Conservation (phyloP, 2,113 vertebrate genomes). For the Pterophyllum scalare region DNA sequence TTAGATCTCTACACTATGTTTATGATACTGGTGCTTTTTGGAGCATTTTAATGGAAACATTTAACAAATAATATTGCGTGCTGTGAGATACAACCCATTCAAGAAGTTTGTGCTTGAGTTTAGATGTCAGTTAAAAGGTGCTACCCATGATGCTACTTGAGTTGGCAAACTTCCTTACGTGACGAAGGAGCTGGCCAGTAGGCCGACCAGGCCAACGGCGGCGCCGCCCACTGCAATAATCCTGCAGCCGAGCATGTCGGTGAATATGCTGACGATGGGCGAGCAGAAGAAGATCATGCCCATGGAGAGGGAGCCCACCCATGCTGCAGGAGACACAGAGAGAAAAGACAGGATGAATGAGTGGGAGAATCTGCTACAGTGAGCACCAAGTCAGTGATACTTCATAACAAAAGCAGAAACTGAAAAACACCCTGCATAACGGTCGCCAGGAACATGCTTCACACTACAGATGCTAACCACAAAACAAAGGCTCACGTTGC, state of each 20-base stretch:
- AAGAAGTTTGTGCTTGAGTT: neutral
- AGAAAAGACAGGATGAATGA: slow-evolving; percentile 3
- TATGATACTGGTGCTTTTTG: neutral
- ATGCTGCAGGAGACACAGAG: slow-evolving; percentile 82
- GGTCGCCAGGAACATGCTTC: neutral
- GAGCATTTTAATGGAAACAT: too few relatives aligned
- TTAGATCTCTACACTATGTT: neutral
- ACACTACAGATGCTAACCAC: neutral
- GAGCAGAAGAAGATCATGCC: slow-evolving; percentile 99
- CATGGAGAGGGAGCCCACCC: slow-evolving; percentile 95
- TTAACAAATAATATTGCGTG: too few relatives aligned
- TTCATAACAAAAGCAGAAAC: neutral
- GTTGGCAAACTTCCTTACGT: slow-evolving; percentile 81
- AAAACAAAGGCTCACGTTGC: neutral
- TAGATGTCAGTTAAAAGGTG: neutral
- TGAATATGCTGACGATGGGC: slow-evolving; percentile 95
- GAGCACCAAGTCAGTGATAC: neutral
- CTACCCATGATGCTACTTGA: neutral
- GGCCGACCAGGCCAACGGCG: slow-evolving; percentile 87
- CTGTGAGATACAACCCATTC: neutral
- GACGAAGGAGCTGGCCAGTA: slow-evolving; percentile 94
- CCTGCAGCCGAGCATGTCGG: slow-evolving; percentile 91
- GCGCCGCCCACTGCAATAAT: slow-evolving; percentile 90
- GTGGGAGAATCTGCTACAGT: neutral
- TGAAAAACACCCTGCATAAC: neutral